A percentile compares a stretch with the other conserved stretches of the same genome.
Evolutionary conservation across 2,888 invertebrate species (phyloP).

Genomic region (Meteorus colon): DNA sequence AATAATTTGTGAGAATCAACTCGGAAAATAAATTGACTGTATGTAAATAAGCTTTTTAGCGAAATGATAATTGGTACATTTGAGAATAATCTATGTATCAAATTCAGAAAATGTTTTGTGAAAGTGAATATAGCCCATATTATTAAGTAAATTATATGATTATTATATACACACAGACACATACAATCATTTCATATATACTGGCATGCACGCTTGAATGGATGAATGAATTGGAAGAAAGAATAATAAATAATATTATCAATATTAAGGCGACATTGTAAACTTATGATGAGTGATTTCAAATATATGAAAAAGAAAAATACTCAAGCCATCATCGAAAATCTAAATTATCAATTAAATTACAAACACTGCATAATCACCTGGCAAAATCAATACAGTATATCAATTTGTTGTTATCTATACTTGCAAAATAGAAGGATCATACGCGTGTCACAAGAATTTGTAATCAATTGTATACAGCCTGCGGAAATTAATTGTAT

Average conservation of each 20-base stretch:
- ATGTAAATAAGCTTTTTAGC: neutral
- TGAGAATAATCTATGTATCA: neutral
- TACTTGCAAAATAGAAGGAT: slow-evolving; percentile 38
- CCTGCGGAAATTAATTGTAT: slow-evolving; percentile 23
- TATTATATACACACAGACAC: slow-evolving; percentile 23
- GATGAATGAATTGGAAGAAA: neutral
- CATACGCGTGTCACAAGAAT: slow-evolving; percentile 24
- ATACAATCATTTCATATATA: neutral
- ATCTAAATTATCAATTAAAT: slow-evolving; percentile 24
- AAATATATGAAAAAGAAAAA: slow-evolving; percentile 7
- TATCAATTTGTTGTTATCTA: slow-evolving; percentile 50
- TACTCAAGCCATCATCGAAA: slow-evolving; percentile 25
- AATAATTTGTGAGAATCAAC: neutral
- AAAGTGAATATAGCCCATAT: slow-evolving; percentile 12
- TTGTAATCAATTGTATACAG: slow-evolving; percentile 18
- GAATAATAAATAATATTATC: slow-evolving; percentile 16
- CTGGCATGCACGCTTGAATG: neutral
- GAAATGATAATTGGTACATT: neutral
- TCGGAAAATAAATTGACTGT: neutral
- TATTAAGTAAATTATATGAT: slow-evolving; percentile 10
- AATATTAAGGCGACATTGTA: neutral
- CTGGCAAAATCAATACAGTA: slow-evolving; percentile 28
- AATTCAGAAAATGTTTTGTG: neutral
- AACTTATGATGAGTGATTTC: no score
- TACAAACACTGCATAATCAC: slow-evolving; percentile 14